Conservation (phyloP, 2,888 invertebrate species). For the Chymomyza fuscimana region DNA sequence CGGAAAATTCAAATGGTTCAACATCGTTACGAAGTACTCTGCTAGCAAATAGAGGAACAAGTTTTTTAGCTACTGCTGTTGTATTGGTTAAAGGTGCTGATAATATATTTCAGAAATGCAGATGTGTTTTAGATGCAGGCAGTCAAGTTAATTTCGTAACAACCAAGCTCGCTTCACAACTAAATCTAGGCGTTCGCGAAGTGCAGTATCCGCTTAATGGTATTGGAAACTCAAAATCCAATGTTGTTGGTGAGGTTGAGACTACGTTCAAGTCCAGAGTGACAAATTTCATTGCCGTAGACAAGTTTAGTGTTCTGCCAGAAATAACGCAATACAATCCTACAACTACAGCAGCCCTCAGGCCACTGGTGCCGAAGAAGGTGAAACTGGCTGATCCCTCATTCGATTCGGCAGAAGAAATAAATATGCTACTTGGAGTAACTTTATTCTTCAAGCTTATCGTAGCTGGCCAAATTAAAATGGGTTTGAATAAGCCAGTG, state of each 20-base stretch:
- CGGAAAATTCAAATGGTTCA: not conserved
- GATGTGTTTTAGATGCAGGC: slow-evolving; percentile 13
- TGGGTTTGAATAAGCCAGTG: slow-evolving; percentile 9
- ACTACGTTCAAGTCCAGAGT: slow-evolving; percentile 18
- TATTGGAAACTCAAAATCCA: not conserved
- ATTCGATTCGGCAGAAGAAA: slow-evolving; percentile 11
- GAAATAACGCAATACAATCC: slow-evolving; percentile 12
- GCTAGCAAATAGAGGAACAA: not conserved
- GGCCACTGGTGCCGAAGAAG: not conserved
- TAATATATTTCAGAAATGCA: not conserved
- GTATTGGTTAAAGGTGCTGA: slow-evolving; percentile 3
- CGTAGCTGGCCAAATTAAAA: slow-evolving; percentile 15
- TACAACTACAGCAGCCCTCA: not conserved
- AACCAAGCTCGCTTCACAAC: not conserved
- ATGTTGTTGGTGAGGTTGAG: not conserved
- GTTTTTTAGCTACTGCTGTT: slow-evolving; percentile 15
- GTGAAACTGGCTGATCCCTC: slow-evolving; percentile 19
- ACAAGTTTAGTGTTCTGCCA: slow-evolving; percentile 1
- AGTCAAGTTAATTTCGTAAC: slow-evolving; percentile 19
- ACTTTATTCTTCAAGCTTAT: slow-evolving; percentile 12
- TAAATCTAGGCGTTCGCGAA: not conserved
- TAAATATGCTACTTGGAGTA: slow-evolving; percentile 10
- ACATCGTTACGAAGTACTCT: slow-evolving; percentile 6
- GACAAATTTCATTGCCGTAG: slow-evolving; percentile 1
- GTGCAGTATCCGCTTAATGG: not conserved